Evolutionary conservation across 2,888 invertebrate species (phyloP), one percentile per base, ranked within the genome.

Genomic region (Lasioglossum pauxillum): DNA sequence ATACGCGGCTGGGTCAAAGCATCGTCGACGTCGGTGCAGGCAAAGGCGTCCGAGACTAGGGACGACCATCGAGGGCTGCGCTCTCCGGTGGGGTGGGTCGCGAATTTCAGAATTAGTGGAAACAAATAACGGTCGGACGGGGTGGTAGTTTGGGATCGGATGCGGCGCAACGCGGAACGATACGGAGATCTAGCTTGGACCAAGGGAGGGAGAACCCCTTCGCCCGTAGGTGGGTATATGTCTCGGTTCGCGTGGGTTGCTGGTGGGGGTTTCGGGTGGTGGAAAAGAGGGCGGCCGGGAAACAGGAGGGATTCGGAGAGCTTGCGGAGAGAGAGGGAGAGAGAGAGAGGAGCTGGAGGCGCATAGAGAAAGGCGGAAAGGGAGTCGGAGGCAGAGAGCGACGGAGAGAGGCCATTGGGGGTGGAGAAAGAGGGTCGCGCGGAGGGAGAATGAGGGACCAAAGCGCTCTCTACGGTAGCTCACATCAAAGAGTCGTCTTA

Each of bases 401-500:
- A 38, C 46, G 74, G 64, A 73, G 71, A 67, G 53, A 38, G n/a
- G 23, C n/a, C 23, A 23, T 69, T 64, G 38, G 69, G 35, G 38
- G 23, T 69, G 38, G 77, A 73, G 79, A 57, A 75, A 79, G 80
- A 83, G 77, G 83, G 82, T 82, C 38, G 46, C 41, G 44, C 64
- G 67, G 82, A 78, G 69, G 79, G 83, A 84, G 89, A 85, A 88
- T 85, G 91, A 90, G 92, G 91, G 89, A 91, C 93, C 90, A 93
- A 93, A 94, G 93, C 94, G 93, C 90, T 92, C 92, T 93, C 92
- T 93, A 92, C 93, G 93, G 93, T 93, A 95, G 93, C 93, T 93
- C 92, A 94, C 95, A 95, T 95, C 95, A 95, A 95, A 95, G 95
- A 95, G 94, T 94, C 94, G 93, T 93, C 95, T 97, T 94, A 96